A percentile compares a stretch with the other conserved stretches of the same genome.
phyloP scores from a whole-genome alignment of 2,888 invertebrate genomes.

The Caenorhabditis imperialis region DNA sequence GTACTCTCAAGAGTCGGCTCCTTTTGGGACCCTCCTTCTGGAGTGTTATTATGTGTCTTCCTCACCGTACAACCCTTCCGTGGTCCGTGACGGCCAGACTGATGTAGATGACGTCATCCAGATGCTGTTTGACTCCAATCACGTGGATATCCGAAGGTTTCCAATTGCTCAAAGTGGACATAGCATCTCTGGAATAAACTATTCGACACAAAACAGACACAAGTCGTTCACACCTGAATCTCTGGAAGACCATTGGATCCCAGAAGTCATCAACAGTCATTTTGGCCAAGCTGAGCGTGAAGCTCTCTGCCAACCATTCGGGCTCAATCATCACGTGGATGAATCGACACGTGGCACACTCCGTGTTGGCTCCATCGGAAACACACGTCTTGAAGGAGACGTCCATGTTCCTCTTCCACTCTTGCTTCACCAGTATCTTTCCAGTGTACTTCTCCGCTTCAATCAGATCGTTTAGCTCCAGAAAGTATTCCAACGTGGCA shows the following conservation, averaged over 20 bases:
- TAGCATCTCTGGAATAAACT: conserved; percentile 48
- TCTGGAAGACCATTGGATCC: conserved; percentile 68
- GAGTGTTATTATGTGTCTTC: conserved; percentile 24
- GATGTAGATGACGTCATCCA: conserved; percentile 51
- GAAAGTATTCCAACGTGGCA: conserved; percentile 74
- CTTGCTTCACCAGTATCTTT: conserved; percentile 63
- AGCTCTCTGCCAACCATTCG: conserved; percentile 67
- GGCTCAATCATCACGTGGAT: conserved; percentile 66
- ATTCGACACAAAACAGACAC: neutral
- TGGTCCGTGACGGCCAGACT: conserved; percentile 52
- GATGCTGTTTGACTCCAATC: conserved; percentile 49
- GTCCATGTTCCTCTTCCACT: conserved; percentile 71
- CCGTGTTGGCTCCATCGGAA: conserved; percentile 75
- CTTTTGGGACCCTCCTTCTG: conserved; percentile 22
- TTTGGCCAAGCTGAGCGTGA: conserved; percentile 63
- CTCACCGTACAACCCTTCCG: conserved; percentile 51
- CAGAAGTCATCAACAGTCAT: conserved; percentile 71
- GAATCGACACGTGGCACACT: conserved; percentile 68
- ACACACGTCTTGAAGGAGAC: conserved; percentile 71
- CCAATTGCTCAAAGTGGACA: conserved; percentile 57
- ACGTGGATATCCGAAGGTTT: conserved; percentile 55
- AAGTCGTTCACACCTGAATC: conserved; percentile 61
- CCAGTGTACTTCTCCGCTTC: conserved; percentile 71
- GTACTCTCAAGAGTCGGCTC: conserved; percentile 11
- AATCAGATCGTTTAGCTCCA: conserved; percentile 72